These are phyloP conservation scores for Chaetodon trifascialis DNA, from an alignment of 2,113 vertebrate species.

Conservation along the genomic window DNA sequence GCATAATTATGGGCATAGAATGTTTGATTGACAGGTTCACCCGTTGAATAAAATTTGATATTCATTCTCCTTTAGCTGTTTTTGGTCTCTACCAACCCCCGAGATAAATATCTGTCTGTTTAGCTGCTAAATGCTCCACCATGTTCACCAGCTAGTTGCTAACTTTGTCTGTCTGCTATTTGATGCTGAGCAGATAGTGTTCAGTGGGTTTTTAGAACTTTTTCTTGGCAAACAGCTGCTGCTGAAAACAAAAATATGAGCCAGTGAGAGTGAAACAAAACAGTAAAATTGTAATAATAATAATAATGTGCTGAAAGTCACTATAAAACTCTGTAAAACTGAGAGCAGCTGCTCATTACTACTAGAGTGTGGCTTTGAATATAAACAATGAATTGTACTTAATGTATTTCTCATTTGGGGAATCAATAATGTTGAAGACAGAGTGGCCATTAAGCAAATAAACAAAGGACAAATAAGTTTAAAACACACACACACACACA, in stretches of 20 bases:
- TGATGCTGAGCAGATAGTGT: neutral
- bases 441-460: neutral
- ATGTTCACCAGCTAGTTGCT: neutral
- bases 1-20: too few relatives aligned
- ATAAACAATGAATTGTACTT: neutral
- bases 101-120: neutral
- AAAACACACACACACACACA: too few relatives aligned
- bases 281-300: neutral
- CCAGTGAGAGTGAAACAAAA: too few relatives aligned
- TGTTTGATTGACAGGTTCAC: too few relatives aligned
- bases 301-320: too few relatives aligned
- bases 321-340: too few relatives aligned
- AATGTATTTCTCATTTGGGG: neutral
- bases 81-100: neutral
- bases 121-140: neutral
- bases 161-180: neutral
- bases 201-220: too few relatives aligned
- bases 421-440: neutral
- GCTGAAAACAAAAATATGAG: too few relatives aligned
- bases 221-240: too few relatives aligned
- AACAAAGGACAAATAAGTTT: neutral
- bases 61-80: neutral
- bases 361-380: too few relatives aligned
- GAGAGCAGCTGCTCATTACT: too few relatives aligned
- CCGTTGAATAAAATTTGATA: neutral